These are phyloP conservation scores for Hyphantria cunea DNA, from an alignment of 1,140 invertebrate genomes.

Conservation along the genomic window DNA sequence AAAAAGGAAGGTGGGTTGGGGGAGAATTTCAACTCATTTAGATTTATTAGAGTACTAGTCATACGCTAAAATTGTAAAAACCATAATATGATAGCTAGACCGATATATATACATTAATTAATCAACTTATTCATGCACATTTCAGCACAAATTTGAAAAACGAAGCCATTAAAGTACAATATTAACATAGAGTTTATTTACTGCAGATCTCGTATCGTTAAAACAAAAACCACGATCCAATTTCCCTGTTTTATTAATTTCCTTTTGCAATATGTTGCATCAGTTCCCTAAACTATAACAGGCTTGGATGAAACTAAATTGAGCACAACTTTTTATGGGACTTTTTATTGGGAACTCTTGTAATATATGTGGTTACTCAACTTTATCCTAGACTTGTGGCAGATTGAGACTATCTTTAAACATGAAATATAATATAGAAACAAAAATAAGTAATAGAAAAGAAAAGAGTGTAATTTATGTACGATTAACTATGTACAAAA, in stretches of 20 bases:
- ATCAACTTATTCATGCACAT: too few species aligned
- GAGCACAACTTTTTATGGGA: slow-evolving; percentile 72
- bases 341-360: slow-evolving; percentile 58
- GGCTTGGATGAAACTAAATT: slow-evolving; percentile 61
- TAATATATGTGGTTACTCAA: slow-evolving; percentile 51
- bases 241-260: slow-evolving; percentile 68
- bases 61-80: too few species aligned
- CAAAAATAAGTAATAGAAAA: too few species aligned
- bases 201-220: slow-evolving; percentile 14
- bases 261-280: slow-evolving; percentile 73
- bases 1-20: too few species aligned
- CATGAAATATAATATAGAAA: too few species aligned
- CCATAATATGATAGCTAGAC: too few species aligned
- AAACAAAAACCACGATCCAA: slow-evolving; percentile 18
- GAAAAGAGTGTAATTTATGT: background rate
- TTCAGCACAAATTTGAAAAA: background rate
- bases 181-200: background rate
- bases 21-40: too few species aligned
- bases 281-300: slow-evolving; percentile 68
- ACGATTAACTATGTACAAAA: too few species aligned
- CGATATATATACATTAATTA: too few species aligned
- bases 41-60: too few species aligned
- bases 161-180: background rate
- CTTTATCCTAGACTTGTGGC: slow-evolving; percentile 6
- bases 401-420: too few species aligned